Base-by-base conservation (phyloP, 2,888 invertebrate genomes). In the Drosophila mimica region DNA sequence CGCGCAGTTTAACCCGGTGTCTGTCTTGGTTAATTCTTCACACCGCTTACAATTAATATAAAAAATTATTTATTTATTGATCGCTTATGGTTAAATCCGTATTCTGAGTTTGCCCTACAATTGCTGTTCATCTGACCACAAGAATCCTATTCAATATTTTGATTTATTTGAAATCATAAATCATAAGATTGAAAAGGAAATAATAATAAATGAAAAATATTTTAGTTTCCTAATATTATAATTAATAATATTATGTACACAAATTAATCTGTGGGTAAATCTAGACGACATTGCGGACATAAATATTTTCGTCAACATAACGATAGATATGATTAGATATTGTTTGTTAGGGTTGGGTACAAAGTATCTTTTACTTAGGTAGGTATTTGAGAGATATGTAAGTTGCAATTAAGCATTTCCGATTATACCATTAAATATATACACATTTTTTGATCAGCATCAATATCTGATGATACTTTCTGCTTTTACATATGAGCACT, bases 1-100 rank as follows among this genome's bases (percentile, higher is more conserved):
- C 82, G 77, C 86, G 86, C 83, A 80, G 79, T 73, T 82, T 61
- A 82, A 74, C 67, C 71, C 66, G 67, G 60, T 73, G 65, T 75
- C 59, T 73, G 65, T 76, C 77, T 76, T 76, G 61, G 65, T 28
- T 38, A 68, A 65, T 64, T 75, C 68, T 63, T 53, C 53, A 61
- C 72, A 52, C 63, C 40, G 40, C 46, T 69, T 61, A 65, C 68
- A 76, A 54, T 60, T 48, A 58, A 57, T 59, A 40, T 51, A 34
- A 40, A 25, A 56, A 40, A 48, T 57, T 49, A 53, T n/a, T 25
- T 13, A 54, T 53, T 63, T 52, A 53, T 48, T 65, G 36, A 46
- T 46, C 52, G 43, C 61, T 48, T 20, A 46, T 20, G 38, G 40
- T 48, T 38, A 17, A 46, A 49, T 48, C 17, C 48, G 46, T 38